phyloP scores from a whole-genome alignment of 2,113 vertebrate species.

The Lepidothrix coronata region DNA sequence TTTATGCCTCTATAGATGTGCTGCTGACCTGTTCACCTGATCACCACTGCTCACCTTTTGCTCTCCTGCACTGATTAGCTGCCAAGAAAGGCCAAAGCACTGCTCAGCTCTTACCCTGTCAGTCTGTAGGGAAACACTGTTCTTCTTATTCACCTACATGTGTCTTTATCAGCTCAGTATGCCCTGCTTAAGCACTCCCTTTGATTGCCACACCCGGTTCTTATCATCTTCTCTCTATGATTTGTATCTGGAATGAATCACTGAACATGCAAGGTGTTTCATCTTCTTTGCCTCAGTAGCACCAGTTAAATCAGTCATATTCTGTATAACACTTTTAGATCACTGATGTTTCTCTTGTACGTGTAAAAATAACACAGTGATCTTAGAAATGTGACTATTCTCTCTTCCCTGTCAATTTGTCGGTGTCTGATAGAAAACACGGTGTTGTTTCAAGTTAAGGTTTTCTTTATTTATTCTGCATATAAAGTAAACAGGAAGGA shows the following conservation, averaged over 20 bases:
- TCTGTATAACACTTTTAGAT: not conserved
- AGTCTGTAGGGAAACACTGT: not conserved
- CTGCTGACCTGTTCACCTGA: not conserved
- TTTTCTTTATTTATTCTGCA: not conserved
- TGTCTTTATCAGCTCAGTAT: not conserved
- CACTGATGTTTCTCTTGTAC: not conserved
- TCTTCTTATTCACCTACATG: not conserved
- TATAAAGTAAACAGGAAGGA: not conserved
- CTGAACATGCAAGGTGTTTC: not conserved
- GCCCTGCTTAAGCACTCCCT: not conserved
- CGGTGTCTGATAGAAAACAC: not conserved
- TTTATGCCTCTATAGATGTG: not conserved
- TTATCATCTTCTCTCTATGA: not conserved
- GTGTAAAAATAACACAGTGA: not conserved
- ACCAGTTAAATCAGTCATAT: not conserved
- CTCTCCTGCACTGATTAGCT: not conserved
- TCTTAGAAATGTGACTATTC: not conserved
- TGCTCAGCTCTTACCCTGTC: not conserved
- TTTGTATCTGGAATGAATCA: not conserved
- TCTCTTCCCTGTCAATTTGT: not conserved
- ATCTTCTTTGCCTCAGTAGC: not conserved
- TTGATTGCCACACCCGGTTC: not conserved
- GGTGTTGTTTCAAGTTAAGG: rapidly evolving
- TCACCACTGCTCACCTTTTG: not conserved
- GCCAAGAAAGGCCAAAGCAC: not conserved